Evolutionary conservation across 2,113 vertebrate genomes (phyloP).

Genomic region (Ammodytes dubius): DNA sequence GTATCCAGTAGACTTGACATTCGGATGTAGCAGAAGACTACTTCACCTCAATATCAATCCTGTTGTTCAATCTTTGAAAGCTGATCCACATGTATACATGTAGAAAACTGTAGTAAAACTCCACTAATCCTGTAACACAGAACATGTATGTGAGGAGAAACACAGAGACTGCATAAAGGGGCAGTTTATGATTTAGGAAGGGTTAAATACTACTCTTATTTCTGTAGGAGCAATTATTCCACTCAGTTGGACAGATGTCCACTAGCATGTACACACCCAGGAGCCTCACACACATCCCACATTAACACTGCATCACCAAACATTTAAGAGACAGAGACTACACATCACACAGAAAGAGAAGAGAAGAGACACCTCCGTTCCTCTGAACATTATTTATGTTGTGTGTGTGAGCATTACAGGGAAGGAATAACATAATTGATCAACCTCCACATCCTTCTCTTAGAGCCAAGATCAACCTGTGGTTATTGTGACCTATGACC

Average conservation of each 20-base stretch:
- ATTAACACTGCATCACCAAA: neutral
- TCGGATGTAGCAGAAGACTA: neutral
- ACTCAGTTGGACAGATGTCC: conserved; percentile 9
- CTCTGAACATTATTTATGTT: neutral
- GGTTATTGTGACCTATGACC: neutral
- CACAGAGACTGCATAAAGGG: too few species aligned
- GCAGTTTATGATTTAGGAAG: conserved; percentile 57
- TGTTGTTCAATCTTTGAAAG: too few species aligned
- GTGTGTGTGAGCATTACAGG: neutral
- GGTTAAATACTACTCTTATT: conserved; percentile 24
- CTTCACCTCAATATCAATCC: too few species aligned
- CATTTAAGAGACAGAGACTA: neutral
- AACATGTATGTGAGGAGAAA: too few species aligned
- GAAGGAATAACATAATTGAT: neutral
- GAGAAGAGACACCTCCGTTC: neutral
- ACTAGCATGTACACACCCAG: conserved; percentile 5
- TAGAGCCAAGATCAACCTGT: neutral
- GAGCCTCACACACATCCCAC: conserved; percentile 29
- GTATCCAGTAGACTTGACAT: neutral
- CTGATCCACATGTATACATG: too few species aligned
- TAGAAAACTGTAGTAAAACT: neutral
- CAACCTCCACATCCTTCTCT: neutral
- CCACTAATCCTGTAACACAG: neutral
- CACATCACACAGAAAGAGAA: neutral
- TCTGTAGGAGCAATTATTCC: conserved; percentile 62